Conservation (phyloP, 2,797 vertebrate genomes). For the Aldrovandia affinis region DNA sequence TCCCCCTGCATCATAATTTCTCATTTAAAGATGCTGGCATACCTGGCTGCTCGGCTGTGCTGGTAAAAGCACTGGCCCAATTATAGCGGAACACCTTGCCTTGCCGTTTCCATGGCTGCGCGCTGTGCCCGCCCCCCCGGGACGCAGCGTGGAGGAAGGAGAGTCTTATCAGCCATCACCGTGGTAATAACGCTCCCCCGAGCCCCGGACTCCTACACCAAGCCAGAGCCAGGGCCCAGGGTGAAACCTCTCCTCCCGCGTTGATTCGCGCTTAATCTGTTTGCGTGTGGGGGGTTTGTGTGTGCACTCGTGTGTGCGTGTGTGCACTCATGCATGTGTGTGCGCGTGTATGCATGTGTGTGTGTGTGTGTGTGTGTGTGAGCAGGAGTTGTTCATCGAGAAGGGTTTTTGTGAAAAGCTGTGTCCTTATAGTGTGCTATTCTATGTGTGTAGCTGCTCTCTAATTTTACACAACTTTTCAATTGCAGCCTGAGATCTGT, state of each 20-base stretch:
- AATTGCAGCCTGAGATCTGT: background rate
- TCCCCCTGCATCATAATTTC: slow-evolving; percentile 70
- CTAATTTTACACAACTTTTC: background rate
- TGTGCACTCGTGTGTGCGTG: slow-evolving; percentile 23
- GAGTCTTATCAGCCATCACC: slow-evolving; percentile 89
- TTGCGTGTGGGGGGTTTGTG: slow-evolving; percentile 58
- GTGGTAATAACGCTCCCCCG: slow-evolving; percentile 83
- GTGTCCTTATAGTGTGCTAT: background rate
- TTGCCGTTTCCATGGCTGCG: slow-evolving; percentile 92
- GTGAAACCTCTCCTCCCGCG: slow-evolving; percentile 81
- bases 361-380: slow-evolving; percentile 22
- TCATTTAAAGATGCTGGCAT: slow-evolving; percentile 75
- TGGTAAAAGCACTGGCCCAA: slow-evolving; percentile 81
- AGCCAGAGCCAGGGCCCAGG: slow-evolving; percentile 81
- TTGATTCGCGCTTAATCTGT: slow-evolving; percentile 85
- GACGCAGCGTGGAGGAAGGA: slow-evolving; percentile 83
- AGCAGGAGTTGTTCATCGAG: background rate
- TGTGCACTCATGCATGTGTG: background rate
- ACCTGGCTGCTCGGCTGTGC: slow-evolving; percentile 78
- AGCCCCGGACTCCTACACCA: slow-evolving; percentile 78
- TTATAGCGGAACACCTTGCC: slow-evolving; percentile 86
- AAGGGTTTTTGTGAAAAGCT: background rate
- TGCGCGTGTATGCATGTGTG: slow-evolving; percentile 39
- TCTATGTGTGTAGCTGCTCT: background rate
- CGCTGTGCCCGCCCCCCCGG: slow-evolving; percentile 79